Evolutionary conservation across 1,140 invertebrate genomes (phyloP), one percentile per base, ranked within the genome.

Genomic region (Aleiodes sp.): DNA sequence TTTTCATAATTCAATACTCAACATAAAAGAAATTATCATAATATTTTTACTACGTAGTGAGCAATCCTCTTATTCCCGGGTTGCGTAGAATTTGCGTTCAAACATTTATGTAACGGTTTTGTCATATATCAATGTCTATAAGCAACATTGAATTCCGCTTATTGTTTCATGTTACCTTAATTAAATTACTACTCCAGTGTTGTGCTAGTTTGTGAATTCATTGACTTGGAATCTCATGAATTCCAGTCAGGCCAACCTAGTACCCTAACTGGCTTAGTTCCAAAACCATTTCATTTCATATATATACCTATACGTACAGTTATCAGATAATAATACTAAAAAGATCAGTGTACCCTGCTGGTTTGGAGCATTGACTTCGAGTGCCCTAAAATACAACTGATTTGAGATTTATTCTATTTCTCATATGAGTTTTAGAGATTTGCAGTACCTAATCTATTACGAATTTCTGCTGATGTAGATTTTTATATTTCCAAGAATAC

Each of bases 351-450:
- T 46, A 46, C 41, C 19, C n/a, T n/a, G n/a, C n/a, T n/a, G n/a
- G n/a, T 46, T 14, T 46, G 41, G 41, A 46, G 41, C 41, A 46
- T 46, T 46, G 41, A 46, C 41, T 46, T 46, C n/a, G 41, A 46
- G 41, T 46, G 41, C 10, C 41, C 41, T 46, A 46, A 46, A 46
- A 46, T 46, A 46, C 8, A 2, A 2, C 16, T 16, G 12, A n/a
- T n/a, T n/a, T n/a, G n/a, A n/a, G n/a, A n/a, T n/a, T n/a, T n/a
- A n/a, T n/a, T n/a, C n/a, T n/a, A n/a, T n/a, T n/a, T n/a, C n/a
- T n/a, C n/a, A n/a, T n/a, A n/a, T n/a, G n/a, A n/a, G n/a, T n/a
- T n/a, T n/a, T n/a, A n/a, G n/a, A n/a, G n/a, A n/a, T n/a, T n/a
- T n/a, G n/a, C n/a, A n/a, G n/a, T n/a, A n/a, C n/a, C n/a, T n/a